Conservation (phyloP, 2,113 vertebrate species). For the Lathamus discolor region DNA sequence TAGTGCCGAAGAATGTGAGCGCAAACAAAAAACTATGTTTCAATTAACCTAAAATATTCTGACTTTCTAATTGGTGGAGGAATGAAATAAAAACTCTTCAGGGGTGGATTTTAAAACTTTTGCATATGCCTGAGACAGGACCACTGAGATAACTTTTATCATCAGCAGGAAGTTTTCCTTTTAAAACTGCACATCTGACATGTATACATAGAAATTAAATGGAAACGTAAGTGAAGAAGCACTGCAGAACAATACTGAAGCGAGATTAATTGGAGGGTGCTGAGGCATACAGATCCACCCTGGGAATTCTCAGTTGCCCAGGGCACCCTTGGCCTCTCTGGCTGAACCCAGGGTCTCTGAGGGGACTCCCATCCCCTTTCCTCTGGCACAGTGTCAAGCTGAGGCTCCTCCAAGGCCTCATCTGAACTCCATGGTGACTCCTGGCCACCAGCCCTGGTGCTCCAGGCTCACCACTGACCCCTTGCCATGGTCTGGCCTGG, state of each 20-base stretch:
- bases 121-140: rapidly evolving
- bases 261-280: neutral
- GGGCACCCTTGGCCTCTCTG: neutral
- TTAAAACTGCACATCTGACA: neutral
- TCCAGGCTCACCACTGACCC: neutral
- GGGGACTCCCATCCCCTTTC: neutral
- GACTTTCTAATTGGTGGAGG: neutral
- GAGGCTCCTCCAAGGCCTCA: neutral
- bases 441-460: neutral
- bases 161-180: neutral
- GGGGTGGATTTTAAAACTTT: neutral
- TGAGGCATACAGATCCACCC: neutral
- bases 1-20: rapidly evolving
- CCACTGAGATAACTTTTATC: neutral
- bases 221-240: neutral
- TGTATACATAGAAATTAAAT: neutral
- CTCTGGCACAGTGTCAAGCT: neutral
- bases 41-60: neutral
- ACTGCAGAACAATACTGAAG: neutral
- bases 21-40: neutral
- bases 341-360: neutral
- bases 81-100: neutral
- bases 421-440: neutral
- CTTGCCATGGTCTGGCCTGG: neutral
- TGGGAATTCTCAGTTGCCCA: neutral